Base-by-base conservation (phyloP, 1,140 invertebrate genomes). In the Plectrocnemia conspersa region DNA sequence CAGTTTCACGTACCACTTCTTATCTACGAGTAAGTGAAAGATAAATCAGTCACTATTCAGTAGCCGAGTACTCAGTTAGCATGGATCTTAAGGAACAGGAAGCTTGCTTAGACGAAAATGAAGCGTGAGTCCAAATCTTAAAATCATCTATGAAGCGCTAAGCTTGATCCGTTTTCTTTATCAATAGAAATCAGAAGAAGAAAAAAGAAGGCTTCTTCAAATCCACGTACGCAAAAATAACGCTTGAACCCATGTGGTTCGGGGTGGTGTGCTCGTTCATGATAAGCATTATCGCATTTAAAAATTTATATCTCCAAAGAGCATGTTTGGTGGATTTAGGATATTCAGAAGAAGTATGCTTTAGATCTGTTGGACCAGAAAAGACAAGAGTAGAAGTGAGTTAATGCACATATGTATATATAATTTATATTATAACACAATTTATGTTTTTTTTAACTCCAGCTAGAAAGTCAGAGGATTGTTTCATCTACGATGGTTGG, bases 381-480 rank as follows among this genome's bases (percentile, higher is more conserved):
- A 61, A 55, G 21, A 42, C 32, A 19, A 21, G 15, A 15, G 38
- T 55, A 19, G 59, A 61, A 38, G 59, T 61, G 21, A 61, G 49
- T 7, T 6, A 38, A 38, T 38, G 35, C 16, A 6, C 5, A 6
- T 15, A n/a, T 16, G 15, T 38, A 15, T 9, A 38, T 38, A 38
- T 15, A 38, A 7, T 38, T 38, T 15, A 38, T 38, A 7, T 9
- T 9, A 9, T 6, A 38, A n/a, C 6, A 38, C 6, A 42, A 11
- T 18, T 18, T 42, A 42, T 11, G 7, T 42, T 42, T 42, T 42
- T 74, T 74, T 19, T n/a, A n/a, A n/a, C n/a, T n/a, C n/a, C 68
- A 74, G 74, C 64, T 65, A 18, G 68, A 64, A 18, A 68, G 72
- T 60, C 74, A 76, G 65, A 65, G 61, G 44, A 64, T 76, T 2